These are phyloP conservation scores for Nysson spinosus DNA, from an alignment of 2,888 invertebrate genomes.

Conservation along the genomic window DNA sequence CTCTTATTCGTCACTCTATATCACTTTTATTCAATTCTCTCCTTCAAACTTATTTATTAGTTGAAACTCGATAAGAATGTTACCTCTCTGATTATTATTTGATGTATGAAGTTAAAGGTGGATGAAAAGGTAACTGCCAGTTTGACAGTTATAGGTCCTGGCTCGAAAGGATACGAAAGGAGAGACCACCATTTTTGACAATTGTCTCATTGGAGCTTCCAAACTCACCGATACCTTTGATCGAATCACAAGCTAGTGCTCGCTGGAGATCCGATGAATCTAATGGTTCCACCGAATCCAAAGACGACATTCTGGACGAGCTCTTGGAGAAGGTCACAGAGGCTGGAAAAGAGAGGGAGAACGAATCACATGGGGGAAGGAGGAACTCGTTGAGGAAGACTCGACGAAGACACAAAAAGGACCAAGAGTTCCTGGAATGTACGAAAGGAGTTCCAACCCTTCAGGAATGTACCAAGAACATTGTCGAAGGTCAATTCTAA, in stretches of 20 bases:
- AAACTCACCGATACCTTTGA: slow-evolving; percentile 70
- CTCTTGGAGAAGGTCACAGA: slow-evolving; percentile 62
- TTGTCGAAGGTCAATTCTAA: slow-evolving; percentile 60
- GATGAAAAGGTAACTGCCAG: too few relatives aligned
- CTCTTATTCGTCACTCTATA: slow-evolving; percentile 13
- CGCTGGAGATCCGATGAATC: slow-evolving; percentile 53
- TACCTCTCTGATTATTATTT: too few relatives aligned
- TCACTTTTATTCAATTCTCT: slow-evolving; percentile 9
- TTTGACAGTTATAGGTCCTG: slow-evolving; percentile 67
- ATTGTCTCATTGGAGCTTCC: slow-evolving; percentile 72
- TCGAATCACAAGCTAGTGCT: slow-evolving; percentile 68
- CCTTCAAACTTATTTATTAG: neutral
- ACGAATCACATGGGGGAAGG: slow-evolving; percentile 34
- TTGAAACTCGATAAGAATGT: too few relatives aligned
- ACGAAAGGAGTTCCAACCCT: slow-evolving; percentile 58
- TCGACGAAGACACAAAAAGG: slow-evolving; percentile 38
- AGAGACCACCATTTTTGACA: slow-evolving; percentile 69
- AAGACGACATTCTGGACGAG: slow-evolving; percentile 65
- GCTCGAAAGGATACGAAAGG: slow-evolving; percentile 66
- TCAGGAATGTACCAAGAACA: slow-evolving; percentile 65
- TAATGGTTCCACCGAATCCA: slow-evolving; percentile 37
- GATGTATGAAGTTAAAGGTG: too few relatives aligned
- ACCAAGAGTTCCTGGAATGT: slow-evolving; percentile 54
- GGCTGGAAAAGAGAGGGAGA: slow-evolving; percentile 44
- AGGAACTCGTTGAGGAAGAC: slow-evolving; percentile 41